Base-by-base conservation (phyloP, 2,888 invertebrate species). In the Brenthis daphne region DNA sequence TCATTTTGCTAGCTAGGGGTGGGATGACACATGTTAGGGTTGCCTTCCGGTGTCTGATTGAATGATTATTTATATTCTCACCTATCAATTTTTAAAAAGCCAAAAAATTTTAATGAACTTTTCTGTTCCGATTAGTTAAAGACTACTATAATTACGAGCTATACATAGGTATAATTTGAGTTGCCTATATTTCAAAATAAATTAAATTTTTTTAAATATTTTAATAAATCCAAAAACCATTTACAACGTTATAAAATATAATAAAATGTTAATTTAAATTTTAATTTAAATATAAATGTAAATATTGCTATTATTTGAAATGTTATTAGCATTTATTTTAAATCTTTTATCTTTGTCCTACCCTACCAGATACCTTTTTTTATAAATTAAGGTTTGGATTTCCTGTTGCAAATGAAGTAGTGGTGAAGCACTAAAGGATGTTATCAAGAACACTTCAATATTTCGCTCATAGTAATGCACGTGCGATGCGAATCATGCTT, bases 41-140 rank as follows among this genome's bases (percentile, higher is more conserved):
- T 54, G 56, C 64, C 64, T 70, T 70, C 68, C 72, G 68, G 70
- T 72, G 48, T 60, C 20, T 33, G 48, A 51, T 64, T 64, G 14
- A 54, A 33, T 6, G 11, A 48, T 13, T 54, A 60, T 60, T 64
- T 57, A n/a, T 64, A 11, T 48, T 47, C 12, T 55, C n/a, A 64
- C 14, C 37, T 53, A 11, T 13, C 6, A 16, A 14, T 8, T 13
- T 16, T 14, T 3, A 37, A 6, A 24, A 58, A 43, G 24, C 12
- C 13, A 33, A 43, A 11, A 11, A 2, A 1, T 1, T 6, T 37
- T 8, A 43, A 43, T 43, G 11, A 43, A 2, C 2, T 43, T 43
- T 43, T 43, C 37, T 43, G 11, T 43, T 43, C 11, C 37, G 3
- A 43, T 43, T 43, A 43, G 37, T 43, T 43, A 43, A 8, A 11